Base-by-base conservation (phyloP, 2,888 invertebrate genomes). In the Oscheius onirici region DNA sequence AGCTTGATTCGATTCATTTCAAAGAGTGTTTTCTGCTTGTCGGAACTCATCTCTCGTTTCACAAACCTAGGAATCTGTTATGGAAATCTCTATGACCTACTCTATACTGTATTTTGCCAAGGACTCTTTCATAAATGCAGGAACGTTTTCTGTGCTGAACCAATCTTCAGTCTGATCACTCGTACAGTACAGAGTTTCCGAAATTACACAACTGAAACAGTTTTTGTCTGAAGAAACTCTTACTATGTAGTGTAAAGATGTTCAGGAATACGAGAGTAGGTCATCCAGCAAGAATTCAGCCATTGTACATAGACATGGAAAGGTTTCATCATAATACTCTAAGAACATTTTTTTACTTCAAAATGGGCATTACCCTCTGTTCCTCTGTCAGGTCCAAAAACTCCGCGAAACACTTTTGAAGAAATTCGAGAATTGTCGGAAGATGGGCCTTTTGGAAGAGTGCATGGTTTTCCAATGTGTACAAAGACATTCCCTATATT, bases 181-280 rank as follows among this genome's bases (percentile, higher is more conserved):
- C n/a, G 13, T 17, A 41, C 17, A 58, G 20, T 58, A 58, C 6
- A 22, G 11, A 6, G 58, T 58, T 8, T 40, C 20, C 8, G 58
- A 34, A 6, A 58, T 41, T 2, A 58, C n/a, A 1, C 17, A 58
- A 58, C 58, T 58, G 41, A 43, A 17, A 52, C 20, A 28, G 40
- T 13, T 52, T 24, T 8, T 6, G 22, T 8, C 0, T 17, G 22
- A 17, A 3, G 24, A 24, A 52, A 52, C 5, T 15, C 41, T 41
- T n/a, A 58, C 58, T 58, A 43, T 15, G 41, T 17, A 5, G 58
- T 41, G 41, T 40, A 58, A 41, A 58, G 58, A 58, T 58, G 58
- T 17, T 40, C 41, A n/a, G 58, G 58, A 11, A 58, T 15, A n/a
- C 20, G 17, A 15, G 10, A 11, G 41, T 41, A 58, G 20, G 58